Evolutionary conservation across 2,888 invertebrate species (phyloP).

Genomic region (Pherbina coryleti): DNA sequence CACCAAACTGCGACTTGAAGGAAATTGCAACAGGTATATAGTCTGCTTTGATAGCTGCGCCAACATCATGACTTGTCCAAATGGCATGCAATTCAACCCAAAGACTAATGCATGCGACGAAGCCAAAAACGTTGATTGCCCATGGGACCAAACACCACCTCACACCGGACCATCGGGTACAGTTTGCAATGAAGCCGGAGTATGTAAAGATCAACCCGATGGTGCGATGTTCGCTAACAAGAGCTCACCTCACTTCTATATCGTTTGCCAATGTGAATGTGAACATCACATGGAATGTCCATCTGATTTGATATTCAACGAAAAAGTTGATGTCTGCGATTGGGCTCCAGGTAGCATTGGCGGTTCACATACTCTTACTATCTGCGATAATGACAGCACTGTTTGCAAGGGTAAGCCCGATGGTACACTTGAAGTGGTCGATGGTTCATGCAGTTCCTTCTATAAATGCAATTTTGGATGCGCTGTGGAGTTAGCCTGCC

Average conservation of each 20-base stretch:
- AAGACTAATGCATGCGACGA: constrained; percentile 49
- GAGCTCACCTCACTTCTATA: constrained; percentile 28
- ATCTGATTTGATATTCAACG: constrained; percentile 42
- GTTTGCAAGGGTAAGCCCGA: background rate
- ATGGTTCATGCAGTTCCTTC: constrained; percentile 46
- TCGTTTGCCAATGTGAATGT: constrained; percentile 44
- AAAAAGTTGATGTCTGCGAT: constrained; percentile 46
- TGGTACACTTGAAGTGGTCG: constrained; percentile 17
- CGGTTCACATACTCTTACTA: background rate
- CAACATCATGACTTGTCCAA: constrained; percentile 52
- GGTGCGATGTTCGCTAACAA: constrained; percentile 33
- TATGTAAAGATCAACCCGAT: constrained; percentile 30
- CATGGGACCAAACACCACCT: constrained; percentile 35
- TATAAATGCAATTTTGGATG: constrained; percentile 46
- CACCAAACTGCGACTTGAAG: constrained; percentile 36
- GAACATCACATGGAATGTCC: constrained; percentile 45
- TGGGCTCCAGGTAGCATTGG: constrained; percentile 40
- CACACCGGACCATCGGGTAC: constrained; percentile 54
- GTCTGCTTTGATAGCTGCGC: constrained; percentile 52
- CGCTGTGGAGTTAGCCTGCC: constrained; percentile 38
- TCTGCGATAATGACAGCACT: background rate
- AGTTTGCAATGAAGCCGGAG: constrained; percentile 28
- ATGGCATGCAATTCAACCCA: constrained; percentile 54
- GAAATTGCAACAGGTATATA: constrained; percentile 53
- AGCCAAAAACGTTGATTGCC: constrained; percentile 54